Conservation (phyloP, 2,113 vertebrate species). For the Electrona antarctica region DNA sequence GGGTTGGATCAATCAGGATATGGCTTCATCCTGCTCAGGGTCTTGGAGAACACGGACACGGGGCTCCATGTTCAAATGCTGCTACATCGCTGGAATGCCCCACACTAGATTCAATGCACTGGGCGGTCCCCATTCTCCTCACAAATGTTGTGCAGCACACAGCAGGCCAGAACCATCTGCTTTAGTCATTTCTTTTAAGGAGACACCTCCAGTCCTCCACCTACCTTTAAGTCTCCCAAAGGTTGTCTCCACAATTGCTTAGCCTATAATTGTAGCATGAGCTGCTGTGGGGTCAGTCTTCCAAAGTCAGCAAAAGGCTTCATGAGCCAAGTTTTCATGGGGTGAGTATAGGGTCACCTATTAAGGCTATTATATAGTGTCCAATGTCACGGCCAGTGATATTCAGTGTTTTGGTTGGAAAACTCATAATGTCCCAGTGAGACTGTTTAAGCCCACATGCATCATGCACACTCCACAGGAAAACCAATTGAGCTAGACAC, state of each 20-base stretch:
- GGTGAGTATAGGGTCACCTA: constrained; percentile 15
- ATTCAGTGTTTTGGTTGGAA: constrained; percentile 7
- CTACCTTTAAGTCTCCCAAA: too few relatives aligned
- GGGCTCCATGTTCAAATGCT: too few relatives aligned
- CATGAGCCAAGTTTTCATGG: constrained; percentile 3
- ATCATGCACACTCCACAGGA: constrained; percentile 30
- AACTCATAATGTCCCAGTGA: constrained; percentile 15
- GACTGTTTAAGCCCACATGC: too few relatives aligned
- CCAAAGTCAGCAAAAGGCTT: background rate
- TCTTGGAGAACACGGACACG: too few relatives aligned
- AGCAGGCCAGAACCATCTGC: constrained; percentile 6
- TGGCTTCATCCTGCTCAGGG: background rate
- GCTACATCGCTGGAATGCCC: too few relatives aligned
- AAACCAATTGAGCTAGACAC: constrained; percentile 37
- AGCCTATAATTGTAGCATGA: too few relatives aligned
- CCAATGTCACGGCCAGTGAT: constrained; percentile 30
- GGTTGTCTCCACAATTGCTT: too few relatives aligned
- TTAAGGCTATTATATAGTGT: constrained; percentile 40
- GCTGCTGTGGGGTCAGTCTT: background rate
- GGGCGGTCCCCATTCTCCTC: constrained; percentile 2
- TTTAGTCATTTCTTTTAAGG: constrained; percentile 2
- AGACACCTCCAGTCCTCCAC: constrained; percentile 14
- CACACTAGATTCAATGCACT: background rate
- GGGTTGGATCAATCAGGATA: background rate
- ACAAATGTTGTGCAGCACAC: constrained; percentile 20